These are phyloP conservation scores for Isichthys henryi DNA, from an alignment of 2,113 vertebrate species.

Conservation along the genomic window DNA sequence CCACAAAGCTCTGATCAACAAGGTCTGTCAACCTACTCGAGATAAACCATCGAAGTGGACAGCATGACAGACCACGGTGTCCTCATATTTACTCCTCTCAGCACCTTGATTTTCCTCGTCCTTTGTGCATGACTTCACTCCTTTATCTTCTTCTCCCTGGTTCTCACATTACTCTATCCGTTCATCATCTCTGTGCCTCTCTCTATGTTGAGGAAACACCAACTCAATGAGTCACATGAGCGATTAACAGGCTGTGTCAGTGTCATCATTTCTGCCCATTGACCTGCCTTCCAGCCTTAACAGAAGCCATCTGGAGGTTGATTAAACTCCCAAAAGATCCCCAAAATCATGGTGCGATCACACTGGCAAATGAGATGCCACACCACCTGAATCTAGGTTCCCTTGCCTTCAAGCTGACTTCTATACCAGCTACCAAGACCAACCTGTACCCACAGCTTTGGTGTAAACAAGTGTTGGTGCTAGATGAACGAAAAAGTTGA, in stretches of 20 bases:
- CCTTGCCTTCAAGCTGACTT: neutral
- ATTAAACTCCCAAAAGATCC: neutral
- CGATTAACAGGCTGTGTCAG: neutral
- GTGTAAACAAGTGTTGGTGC: neutral
- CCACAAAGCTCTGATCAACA: neutral
- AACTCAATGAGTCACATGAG: neutral
- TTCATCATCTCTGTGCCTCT: neutral
- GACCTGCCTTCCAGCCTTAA: neutral
- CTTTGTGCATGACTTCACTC: neutral
- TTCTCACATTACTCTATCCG: neutral
- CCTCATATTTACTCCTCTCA: too few species aligned
- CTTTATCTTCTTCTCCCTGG: neutral
- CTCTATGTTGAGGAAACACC: neutral
- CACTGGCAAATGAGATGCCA: neutral
- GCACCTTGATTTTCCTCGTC: neutral
- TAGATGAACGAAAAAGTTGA: neutral
- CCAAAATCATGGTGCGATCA: neutral
- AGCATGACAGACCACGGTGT: neutral
- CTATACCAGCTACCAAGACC: too few species aligned
- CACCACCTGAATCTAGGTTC: neutral
- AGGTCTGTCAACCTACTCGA: neutral
- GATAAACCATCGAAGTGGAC: neutral
- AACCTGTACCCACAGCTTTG: neutral
- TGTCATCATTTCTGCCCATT: neutral
- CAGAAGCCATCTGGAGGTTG: neutral